Conservation (phyloP, 1,140 invertebrate species). For the Leguminivora glycinivorella region DNA sequence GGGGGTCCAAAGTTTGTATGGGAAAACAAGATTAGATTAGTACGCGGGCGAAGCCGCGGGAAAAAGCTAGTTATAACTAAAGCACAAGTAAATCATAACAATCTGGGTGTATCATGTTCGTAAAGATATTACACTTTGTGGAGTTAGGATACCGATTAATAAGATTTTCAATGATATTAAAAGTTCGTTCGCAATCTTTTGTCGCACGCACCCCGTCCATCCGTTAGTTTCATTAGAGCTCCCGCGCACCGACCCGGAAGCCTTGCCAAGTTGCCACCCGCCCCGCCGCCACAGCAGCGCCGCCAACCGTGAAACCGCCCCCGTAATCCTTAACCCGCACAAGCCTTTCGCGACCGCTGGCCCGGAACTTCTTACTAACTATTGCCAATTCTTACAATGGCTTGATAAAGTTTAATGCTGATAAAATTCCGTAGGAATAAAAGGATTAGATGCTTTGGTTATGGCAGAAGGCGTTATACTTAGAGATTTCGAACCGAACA, state of each 20-base stretch:
- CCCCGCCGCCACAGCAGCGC: constrained; percentile 3
- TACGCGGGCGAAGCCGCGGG: too few species aligned
- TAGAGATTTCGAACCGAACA: not conserved
- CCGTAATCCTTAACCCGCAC: constrained; percentile 66
- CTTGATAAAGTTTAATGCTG: constrained; percentile 46
- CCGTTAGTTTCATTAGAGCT: not conserved
- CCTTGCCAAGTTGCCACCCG: constrained; percentile 24
- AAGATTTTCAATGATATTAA: not conserved
- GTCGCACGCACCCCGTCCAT: not conserved
- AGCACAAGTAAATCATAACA: too few species aligned
- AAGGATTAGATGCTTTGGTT: constrained; percentile 45
- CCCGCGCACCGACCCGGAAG: constrained; percentile 39
- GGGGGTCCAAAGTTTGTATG: too few species aligned
- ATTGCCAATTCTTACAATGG: not conserved
- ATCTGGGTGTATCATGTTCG: too few species aligned
- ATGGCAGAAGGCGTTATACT: not conserved
- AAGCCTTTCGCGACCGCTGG: constrained; percentile 69
- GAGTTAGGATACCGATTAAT: not conserved
- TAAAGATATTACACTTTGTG: too few species aligned
- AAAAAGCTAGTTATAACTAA: too few species aligned
- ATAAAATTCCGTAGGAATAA: constrained; percentile 63
- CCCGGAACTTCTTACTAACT: constrained; percentile 47
- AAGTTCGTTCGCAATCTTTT: not conserved
- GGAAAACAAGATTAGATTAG: too few species aligned
- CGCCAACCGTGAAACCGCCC: constrained; percentile 53